Base-by-base conservation (phyloP, 2,888 invertebrate genomes). In the Leptinotarsa haldemani region DNA sequence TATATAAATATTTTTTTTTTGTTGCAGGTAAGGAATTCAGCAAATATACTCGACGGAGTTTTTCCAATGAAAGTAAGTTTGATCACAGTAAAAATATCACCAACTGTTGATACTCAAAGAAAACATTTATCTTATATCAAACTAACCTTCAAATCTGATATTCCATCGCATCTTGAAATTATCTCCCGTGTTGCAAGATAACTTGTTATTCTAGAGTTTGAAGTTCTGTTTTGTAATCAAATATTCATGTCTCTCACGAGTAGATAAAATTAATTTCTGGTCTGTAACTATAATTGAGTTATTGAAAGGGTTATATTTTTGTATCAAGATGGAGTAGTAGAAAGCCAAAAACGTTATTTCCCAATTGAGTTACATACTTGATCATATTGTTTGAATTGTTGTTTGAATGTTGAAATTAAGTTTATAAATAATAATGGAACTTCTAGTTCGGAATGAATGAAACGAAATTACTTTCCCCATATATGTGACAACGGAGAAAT, bases 11-110 rank as follows among this genome's bases (percentile, higher is more conserved):
- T n/a, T 30, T n/a, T 30, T n/a, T 20, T 61, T 61, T 30, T 61
- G 61, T 61, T 61, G 2, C 61, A 61, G 61, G 61, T 61, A 61
- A 61, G 61, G n/a, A 61, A 25, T 16, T 7, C 16, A 40, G n/a
- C 16, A 3, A 40, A 58, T 22, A 58, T 20, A 58, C 12, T 22
- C 13, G 4, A 9, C 1, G 12, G 22, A 15, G 5, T 22, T 58
- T 20, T 20, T 16, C 2, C 20, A 15, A 13, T 15, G 12, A 58
- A 58, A 58, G 58, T 58, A 20, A 58, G 58, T 58, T 20, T 52
- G 7, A 5, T 16, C 52, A 52, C 18, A n/a, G 9, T 52, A 18
- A 18, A 7, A 52, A 52, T 18, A 9, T 12, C 18, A 18, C 12
- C 7, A 52, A 58, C 25, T 4, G 12, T 16, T 13, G 25, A 25